phyloP scores from a whole-genome alignment of 2,113 vertebrate genomes.

The Alosa alosa region DNA sequence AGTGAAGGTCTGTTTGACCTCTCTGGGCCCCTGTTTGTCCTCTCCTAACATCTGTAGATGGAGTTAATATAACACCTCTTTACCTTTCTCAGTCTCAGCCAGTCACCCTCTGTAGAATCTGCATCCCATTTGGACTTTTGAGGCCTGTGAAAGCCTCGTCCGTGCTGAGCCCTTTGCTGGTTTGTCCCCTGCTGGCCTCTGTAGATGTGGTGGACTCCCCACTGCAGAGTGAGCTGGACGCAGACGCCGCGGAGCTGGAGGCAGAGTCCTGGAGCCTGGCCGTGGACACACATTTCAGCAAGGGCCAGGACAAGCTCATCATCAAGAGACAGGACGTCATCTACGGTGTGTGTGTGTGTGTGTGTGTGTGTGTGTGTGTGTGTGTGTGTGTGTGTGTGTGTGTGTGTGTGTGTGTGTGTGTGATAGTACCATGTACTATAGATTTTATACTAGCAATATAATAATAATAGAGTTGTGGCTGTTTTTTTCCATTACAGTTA shows the following conservation, averaged over 20 bases:
- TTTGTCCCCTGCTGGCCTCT: neutral
- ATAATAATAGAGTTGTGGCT: no score
- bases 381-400: neutral
- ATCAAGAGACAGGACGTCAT: slow-evolving; percentile 94
- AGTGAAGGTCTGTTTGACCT: no score
- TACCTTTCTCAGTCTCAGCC: neutral
- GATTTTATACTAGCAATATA: no score
- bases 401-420: neutral
- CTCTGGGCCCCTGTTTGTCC: neutral
- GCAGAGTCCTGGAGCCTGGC: slow-evolving; percentile 90
- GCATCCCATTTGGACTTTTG: neutral
- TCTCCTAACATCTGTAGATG: neutral
- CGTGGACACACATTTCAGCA: slow-evolving; percentile 85
- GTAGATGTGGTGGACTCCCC: slow-evolving; percentile 80
- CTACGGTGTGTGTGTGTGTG: slow-evolving; percentile 75
- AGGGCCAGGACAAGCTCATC: slow-evolving; percentile 81
- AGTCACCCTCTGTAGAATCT: neutral
- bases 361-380: neutral
- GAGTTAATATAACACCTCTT: neutral
- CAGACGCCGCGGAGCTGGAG: slow-evolving; percentile 80
- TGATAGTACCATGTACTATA: neutral
- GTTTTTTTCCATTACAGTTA: no score
- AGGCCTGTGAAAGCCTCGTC: neutral
- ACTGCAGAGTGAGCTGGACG: slow-evolving; percentile 74
- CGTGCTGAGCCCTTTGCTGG: neutral